These are phyloP conservation scores for Caenorhabditis virilis DNA, from an alignment of 2,888 invertebrate species.

Conservation along the genomic window DNA sequence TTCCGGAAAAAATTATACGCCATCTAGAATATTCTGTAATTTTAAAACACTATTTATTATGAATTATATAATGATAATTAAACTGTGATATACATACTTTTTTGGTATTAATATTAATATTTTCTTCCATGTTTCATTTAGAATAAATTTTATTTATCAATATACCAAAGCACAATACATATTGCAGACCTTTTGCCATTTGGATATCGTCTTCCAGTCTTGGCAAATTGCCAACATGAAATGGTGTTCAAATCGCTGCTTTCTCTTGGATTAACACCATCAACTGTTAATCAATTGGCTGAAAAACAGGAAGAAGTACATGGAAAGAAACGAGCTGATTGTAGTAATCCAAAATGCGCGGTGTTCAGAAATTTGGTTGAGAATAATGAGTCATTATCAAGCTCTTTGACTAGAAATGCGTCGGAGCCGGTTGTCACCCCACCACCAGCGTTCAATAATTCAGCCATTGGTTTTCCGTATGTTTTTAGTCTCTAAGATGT, in stretches of 20 bases:
- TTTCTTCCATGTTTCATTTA: too few relatives aligned
- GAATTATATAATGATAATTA: too few relatives aligned
- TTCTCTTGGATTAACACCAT: background rate
- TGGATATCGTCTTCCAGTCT: constrained; percentile 30
- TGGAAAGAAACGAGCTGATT: constrained; percentile 5
- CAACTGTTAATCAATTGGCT: background rate
- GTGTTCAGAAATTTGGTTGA: constrained; percentile 23
- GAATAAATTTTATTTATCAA: constrained; percentile 8
- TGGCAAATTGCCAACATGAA: constrained; percentile 14
- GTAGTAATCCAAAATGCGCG: constrained; percentile 29
- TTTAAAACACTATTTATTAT: too few relatives aligned
- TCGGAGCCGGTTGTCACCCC: background rate
- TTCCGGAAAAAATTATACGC: too few relatives aligned
- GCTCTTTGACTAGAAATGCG: background rate
- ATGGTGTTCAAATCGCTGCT: constrained; percentile 8
- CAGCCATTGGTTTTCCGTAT: too few relatives aligned
- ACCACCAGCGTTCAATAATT: too few relatives aligned
- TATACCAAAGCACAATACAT: too few relatives aligned
- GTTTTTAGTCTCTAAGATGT: too few relatives aligned
- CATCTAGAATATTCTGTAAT: background rate
- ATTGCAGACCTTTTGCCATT: constrained; percentile 33
- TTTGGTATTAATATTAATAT: too few relatives aligned
- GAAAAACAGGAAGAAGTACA: background rate
- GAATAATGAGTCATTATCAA: constrained; percentile 8
- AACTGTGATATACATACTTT: too few relatives aligned